Base-by-base conservation (phyloP, 37 sponge, comb jelly and placozoan species). In the Petrosia ficiformis region DNA sequence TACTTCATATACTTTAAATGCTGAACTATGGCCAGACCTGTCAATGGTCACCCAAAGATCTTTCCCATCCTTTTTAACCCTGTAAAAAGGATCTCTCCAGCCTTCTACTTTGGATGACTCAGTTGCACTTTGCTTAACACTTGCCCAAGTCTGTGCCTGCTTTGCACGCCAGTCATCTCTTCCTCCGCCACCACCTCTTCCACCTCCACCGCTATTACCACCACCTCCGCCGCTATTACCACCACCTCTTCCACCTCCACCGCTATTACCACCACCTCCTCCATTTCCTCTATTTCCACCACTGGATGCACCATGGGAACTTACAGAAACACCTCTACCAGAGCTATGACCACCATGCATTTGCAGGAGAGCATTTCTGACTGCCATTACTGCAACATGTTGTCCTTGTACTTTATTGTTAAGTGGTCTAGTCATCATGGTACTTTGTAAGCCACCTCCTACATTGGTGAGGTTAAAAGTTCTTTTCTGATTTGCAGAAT, bases 31-130 rank as follows among this genome's bases (percentile, higher is more conserved):
- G n/a, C n/a, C n/a, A n/a, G n/a, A n/a, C n/a, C n/a, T n/a, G n/a
- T n/a, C n/a, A n/a, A n/a, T n/a, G n/a, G n/a, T n/a, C n/a, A n/a
- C n/a, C n/a, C n/a, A n/a, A n/a, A n/a, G n/a, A n/a, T n/a, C n/a
- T n/a, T n/a, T n/a, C n/a, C n/a, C n/a, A n/a, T n/a, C n/a, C n/a
- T n/a, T n/a, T n/a, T n/a, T n/a, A n/a, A n/a, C n/a, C n/a, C n/a
- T n/a, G n/a, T n/a, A n/a, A n/a, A n/a, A n/a, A n/a, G n/a, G n/a
- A 21, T 69, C 80, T 31, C 48, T 65, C 63, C 65, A 32, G 63
- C 39, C 65, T 61, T 52, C 64, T 0, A 14, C 63, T 70, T 39
- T 60, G 59, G 59, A 39, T 72, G 42, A 64, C 4, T 34, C 77
- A 29, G 21, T 28, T 63, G 34, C 26, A 61, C 29, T 31, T 16